Percentiles rank a stretch among this genome's conserved stretches.
Conservation (phyloP, 1,140 invertebrate genomes). For the Diploscapter pachys region DNA sequence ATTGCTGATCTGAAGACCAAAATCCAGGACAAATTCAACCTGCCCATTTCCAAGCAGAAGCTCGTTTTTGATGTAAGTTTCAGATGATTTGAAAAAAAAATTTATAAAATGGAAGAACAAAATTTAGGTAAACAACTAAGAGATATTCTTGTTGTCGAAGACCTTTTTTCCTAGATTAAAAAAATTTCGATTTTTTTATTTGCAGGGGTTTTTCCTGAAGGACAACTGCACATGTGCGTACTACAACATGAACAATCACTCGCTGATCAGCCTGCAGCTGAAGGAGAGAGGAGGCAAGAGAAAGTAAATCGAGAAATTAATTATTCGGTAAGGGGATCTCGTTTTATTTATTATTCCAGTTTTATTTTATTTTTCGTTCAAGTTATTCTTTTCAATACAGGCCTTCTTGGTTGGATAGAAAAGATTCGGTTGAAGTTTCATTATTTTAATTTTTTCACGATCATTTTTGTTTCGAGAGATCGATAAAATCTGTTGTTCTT, state of each 20-base stretch:
- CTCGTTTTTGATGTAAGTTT: conserved; percentile 76
- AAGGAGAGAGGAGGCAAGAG: conserved; percentile 97
- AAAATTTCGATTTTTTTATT: conserved; percentile 11
- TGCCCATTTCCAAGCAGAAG: conserved; percentile 97
- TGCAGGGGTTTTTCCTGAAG: conserved; percentile 91
- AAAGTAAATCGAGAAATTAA: conserved; percentile 69
- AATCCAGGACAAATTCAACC: conserved; percentile 80
- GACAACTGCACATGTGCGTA: conserved; percentile 89
- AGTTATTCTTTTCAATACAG: no score
- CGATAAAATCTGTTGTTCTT: no score
- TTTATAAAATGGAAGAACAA: conserved; percentile 65
- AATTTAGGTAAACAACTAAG: no score
- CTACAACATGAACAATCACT: conserved; percentile 84
- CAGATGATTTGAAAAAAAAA: not conserved
- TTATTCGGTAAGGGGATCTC: no score
- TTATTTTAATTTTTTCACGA: no score
- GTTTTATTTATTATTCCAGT: no score
- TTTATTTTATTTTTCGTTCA: no score
- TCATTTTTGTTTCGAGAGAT: no score
- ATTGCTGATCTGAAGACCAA: conserved; percentile 82
- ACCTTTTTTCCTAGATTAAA: conserved; percentile 59
- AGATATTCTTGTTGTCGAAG: no score
- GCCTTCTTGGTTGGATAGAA: no score
- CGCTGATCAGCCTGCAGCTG: conserved; percentile 80
- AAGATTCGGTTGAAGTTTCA: no score